Percentiles rank a stretch among this genome's conserved stretches.
These are phyloP conservation scores for Numida meleagris DNA, from an alignment of 2,113 vertebrate genomes.

Conservation along the genomic window DNA sequence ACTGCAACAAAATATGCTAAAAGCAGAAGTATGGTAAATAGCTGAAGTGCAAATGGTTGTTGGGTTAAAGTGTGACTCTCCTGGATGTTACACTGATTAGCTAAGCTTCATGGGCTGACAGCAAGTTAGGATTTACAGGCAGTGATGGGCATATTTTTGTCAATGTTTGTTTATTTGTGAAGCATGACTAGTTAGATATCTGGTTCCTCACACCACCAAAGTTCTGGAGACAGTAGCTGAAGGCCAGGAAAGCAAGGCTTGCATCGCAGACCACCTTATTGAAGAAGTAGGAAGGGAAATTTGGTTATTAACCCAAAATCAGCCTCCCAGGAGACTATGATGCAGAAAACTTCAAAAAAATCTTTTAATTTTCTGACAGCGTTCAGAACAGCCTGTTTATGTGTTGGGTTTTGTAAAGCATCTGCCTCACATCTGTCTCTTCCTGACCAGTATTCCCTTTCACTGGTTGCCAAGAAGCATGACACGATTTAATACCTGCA, in stretches of 20 bases:
- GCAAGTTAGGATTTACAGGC: conserved; percentile 34
- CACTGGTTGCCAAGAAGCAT: background rate
- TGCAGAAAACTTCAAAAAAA: background rate
- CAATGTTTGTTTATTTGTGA: conserved; percentile 29
- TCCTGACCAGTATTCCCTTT: background rate
- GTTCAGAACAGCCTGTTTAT: background rate
- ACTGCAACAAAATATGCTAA: background rate
- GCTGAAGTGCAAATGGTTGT: background rate
- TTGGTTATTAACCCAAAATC: conserved; percentile 18
- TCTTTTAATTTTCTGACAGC: background rate
- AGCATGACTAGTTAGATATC: conserved; percentile 23
- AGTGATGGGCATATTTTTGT: background rate
- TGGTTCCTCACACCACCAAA: conserved; percentile 66
- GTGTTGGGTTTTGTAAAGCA: background rate
- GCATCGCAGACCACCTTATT: conserved; percentile 54
- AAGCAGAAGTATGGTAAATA: conserved; percentile 28
- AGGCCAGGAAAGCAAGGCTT: conserved; percentile 64
- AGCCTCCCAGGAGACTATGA: background rate
- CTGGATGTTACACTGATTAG: conserved; percentile 39
- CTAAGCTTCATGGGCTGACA: conserved; percentile 37
- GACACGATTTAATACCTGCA: background rate
- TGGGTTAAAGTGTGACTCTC: conserved; percentile 16
- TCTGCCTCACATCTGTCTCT: background rate
- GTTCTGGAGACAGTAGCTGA: conserved; percentile 65
- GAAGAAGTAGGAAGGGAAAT: conserved; percentile 65